phyloP scores from a whole-genome alignment of 2,113 vertebrate genomes.

The Anarhynchus alexandrinus region DNA sequence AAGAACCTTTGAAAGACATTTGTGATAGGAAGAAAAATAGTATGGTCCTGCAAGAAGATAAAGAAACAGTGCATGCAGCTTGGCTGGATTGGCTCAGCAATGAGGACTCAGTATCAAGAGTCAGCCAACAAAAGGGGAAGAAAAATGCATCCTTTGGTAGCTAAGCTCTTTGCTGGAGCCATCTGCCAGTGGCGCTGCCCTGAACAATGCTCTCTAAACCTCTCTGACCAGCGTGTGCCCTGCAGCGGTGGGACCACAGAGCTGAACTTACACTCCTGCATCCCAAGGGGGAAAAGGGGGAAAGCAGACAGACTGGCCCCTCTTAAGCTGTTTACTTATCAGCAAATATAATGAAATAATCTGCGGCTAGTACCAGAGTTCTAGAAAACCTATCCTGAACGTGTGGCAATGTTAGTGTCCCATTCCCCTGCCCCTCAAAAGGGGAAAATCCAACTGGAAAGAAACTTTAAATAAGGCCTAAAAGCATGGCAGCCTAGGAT shows the following conservation, averaged over 20 bases:
- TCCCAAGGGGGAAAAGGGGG: background rate
- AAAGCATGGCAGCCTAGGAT: background rate
- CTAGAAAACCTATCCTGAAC: background rate
- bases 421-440: no score
- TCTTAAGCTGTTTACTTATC: background rate
- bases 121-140: background rate
- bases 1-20: background rate
- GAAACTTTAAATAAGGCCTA: background rate
- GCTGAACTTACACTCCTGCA: background rate
- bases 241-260: background rate
- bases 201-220: background rate
- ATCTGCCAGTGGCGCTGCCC: background rate
- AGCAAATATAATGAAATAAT: background rate
- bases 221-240: background rate
- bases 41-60: background rate
- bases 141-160: background rate
- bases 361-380: background rate
- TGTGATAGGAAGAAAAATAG: background rate
- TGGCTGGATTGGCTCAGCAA: background rate
- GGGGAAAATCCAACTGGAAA: background rate
- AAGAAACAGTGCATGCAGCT: background rate
- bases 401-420: background rate
- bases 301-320: background rate
- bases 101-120: background rate
- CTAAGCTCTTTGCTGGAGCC: background rate